phyloP scores from a whole-genome alignment of 1,140 invertebrate species.

The Acromyrmex charruanus region DNA sequence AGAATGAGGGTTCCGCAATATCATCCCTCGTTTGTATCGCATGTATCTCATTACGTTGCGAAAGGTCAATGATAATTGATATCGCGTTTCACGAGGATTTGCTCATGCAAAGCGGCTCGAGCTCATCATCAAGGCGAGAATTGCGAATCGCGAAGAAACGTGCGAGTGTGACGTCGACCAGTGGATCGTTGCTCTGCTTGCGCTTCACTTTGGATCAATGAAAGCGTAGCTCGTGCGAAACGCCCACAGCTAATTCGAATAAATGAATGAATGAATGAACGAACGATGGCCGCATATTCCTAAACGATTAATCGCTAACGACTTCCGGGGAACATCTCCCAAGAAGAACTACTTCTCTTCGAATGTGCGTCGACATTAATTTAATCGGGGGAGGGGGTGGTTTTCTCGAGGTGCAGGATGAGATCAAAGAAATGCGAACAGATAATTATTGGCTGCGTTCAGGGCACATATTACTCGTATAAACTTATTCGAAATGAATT shows the following conservation, averaged over 20 bases:
- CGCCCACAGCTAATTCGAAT: neutral
- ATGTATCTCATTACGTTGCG: constrained; percentile 14
- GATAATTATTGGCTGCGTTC: neutral
- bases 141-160: constrained; percentile 30
- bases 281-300: neutral
- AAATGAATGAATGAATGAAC: neutral
- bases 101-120: constrained; percentile 29
- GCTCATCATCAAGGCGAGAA: constrained; percentile 44
- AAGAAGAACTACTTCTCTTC: neutral
- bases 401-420: neutral
- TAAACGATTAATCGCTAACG: neutral
- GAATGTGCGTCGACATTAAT: neutral
- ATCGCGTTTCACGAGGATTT: constrained; percentile 46
- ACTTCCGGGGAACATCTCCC: neutral
- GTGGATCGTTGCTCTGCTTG: constrained; percentile 69
- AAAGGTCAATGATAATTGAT: constrained; percentile 58
- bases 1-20: neutral
- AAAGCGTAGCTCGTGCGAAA: constrained; percentile 44
- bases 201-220: constrained; percentile 44
- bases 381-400: too few relatives aligned
- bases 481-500: too few relatives aligned
- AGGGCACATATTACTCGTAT: too few relatives aligned
- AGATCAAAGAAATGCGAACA: neutral
- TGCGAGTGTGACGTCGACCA: constrained; percentile 64
- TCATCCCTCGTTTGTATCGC: neutral